Evolutionary conservation across 1,140 invertebrate species (phyloP), one percentile per base, ranked within the genome.

Genomic region (Capitella teleta): DNA sequence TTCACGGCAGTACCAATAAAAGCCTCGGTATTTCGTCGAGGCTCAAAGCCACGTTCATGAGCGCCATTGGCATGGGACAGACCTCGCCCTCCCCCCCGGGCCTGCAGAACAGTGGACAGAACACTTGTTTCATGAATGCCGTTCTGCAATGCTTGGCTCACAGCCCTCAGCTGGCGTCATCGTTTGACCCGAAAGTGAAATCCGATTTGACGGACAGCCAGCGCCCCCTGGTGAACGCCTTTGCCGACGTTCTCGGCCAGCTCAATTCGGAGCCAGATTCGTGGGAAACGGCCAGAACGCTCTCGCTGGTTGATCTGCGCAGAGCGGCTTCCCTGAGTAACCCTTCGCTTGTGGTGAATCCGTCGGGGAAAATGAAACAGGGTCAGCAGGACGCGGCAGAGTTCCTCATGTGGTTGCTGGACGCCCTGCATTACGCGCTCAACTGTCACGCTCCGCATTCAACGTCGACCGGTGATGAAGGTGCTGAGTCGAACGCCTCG

Each of bases 331-430:
- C 21, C 28, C 21, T 34, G 2, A 2, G 21, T 18, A 18, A 18
- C 16, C 16, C 26, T 10, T 23, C 47, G 28, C 49, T 67, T 5
- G 56, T 68, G 8, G 55, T 57, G 2, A 54, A 49, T 12, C 56
- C 58, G 18, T 55, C 52, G 14, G n/a, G n/a, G n/a, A n/a, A n/a
- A n/a, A 38, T 60, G n/a, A 52, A 55, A 1, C 62, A 68, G 49
- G 19, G 26, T 4, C 67, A 70, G 54, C 67, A 70, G 47, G 67
- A 70, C 57, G 59, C 66, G 18, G 63, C 60, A 38, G 67, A 70
- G 51, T 70, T 68, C 48, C 61, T 67, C 19, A 66, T 64, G 63
- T 70, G 67, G 67, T 45, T 68, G 19, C 58, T 67, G 44, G 58
- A 60, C 36, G 55, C 53, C 5, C 41, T 67, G n/a, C 66, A 68